Base-by-base conservation (phyloP, 2,113 vertebrate genomes). In the Pithys albifrons region DNA sequence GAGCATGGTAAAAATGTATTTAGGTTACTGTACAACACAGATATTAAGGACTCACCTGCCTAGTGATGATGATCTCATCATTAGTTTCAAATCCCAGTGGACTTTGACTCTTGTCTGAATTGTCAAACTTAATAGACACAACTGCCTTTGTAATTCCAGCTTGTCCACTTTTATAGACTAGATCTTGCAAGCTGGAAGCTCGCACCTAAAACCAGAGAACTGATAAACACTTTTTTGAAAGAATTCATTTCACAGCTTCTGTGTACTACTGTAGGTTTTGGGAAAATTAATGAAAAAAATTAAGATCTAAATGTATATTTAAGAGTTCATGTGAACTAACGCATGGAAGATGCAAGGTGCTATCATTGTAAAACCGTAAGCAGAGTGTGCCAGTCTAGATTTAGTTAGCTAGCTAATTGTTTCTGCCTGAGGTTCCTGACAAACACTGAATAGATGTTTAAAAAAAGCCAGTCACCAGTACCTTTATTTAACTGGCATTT, bases 161-260 rank as follows among this genome's bases (percentile, higher is more conserved):
- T 88, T 99, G 99, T 4, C 99, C 99, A 61, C 98, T 99, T 97
- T 99, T 99, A 93, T 99, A 99, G 84, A 99, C 98, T 71, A 99
- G 93, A 85, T 99, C 99, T 87, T 99, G 99, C 19, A 99, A 97
- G 91, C 98, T 99, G 41, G 98, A 97, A 74, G 99, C 99, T 97
- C 99, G 97, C 39, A 99, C 99, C 99, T 99, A 89, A 83, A 92
- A 79, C 33, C 61, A 58, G 25, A 6, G 15, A 95, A 90, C 3
- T 88, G 41, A 81, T 2, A 73, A 54, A 74, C 10, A 49, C 2
- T 12, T 58, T 69, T 54, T 51, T 31, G 5, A 72, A 92, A 91
- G 7, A 35, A 81, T 31, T 43, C 2, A 41, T 25, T 45, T 51
- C 24, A 71, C 10, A 35, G 29, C 58, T 65, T 74, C 31, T 45